phyloP scores from a whole-genome alignment of 2,797 vertebrate species.

The Emydoidea blandingii region DNA sequence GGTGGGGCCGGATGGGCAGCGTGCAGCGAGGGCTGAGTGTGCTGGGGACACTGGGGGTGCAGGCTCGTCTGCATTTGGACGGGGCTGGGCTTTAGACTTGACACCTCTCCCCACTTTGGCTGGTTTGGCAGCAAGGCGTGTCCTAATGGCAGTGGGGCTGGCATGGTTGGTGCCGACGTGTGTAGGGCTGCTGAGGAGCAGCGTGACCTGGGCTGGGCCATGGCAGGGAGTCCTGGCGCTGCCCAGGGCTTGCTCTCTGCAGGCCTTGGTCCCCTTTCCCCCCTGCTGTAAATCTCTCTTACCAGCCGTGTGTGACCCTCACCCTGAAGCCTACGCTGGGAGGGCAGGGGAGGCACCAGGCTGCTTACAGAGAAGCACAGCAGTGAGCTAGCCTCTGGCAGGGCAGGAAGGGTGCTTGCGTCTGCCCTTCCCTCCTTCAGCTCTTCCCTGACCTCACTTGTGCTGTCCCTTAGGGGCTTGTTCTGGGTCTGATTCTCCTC shows the following conservation, averaged over 20 bases:
- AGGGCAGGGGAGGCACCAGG: not conserved
- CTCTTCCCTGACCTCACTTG: too few relatives aligned
- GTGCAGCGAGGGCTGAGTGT: too few relatives aligned
- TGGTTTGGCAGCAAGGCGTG: not conserved
- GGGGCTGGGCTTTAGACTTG: not conserved
- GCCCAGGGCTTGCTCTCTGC: not conserved
- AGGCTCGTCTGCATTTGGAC: not conserved
- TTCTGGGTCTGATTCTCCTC: not conserved
- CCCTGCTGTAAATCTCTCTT: not conserved
- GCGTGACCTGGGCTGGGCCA: not conserved
- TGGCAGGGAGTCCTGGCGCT: not conserved
- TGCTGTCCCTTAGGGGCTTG: too few relatives aligned
- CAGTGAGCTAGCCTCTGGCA: not conserved
- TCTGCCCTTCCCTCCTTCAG: not conserved
- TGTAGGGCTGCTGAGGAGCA: not conserved
- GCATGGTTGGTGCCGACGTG: too few relatives aligned
- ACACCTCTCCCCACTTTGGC: not conserved
- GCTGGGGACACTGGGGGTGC: not conserved
- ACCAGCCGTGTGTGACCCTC: not conserved
- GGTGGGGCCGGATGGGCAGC: too few relatives aligned
- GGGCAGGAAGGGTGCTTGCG: not conserved
- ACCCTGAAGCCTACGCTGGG: rapidly evolving
- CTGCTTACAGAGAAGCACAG: not conserved
- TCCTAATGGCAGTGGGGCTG: too few relatives aligned
- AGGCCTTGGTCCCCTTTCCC: not conserved